phyloP scores from a whole-genome alignment of 2,888 invertebrate species.

The Eudemis profundana region DNA sequence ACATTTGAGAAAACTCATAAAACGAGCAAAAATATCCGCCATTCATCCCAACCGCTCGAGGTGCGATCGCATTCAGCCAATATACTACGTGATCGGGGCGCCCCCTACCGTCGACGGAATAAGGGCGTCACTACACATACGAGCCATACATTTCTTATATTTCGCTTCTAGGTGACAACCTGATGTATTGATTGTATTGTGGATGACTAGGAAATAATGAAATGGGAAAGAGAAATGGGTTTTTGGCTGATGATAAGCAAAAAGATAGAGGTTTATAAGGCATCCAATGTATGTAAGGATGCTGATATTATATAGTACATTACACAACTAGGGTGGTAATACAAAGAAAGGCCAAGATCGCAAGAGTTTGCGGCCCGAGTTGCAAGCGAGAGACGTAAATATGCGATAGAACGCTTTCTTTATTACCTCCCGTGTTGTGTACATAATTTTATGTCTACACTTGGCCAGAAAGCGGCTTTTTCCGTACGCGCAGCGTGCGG shows the following conservation, averaged over 20 bases:
- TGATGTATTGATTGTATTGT: not conserved
- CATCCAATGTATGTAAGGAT: not conserved
- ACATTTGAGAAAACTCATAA: constrained; percentile 2
- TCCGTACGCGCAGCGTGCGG: too few relatives aligned
- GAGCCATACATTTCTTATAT: not conserved
- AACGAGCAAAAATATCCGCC: constrained; percentile 21
- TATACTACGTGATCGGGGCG: constrained; percentile 24
- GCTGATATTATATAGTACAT: too few relatives aligned
- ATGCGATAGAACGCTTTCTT: too few relatives aligned
- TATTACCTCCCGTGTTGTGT: too few relatives aligned
- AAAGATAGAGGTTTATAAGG: not conserved
- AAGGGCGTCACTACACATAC: not conserved
- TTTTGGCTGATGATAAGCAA: not conserved
- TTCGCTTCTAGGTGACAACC: not conserved
- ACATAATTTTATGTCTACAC: too few relatives aligned
- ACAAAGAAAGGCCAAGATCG: too few relatives aligned
- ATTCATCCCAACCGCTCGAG: constrained; percentile 12
- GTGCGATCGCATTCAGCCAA: constrained; percentile 22
- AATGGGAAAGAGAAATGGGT: not conserved
- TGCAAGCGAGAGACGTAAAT: too few relatives aligned
- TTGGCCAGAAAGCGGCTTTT: too few relatives aligned
- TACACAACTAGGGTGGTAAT: too few relatives aligned
- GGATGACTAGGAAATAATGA: constrained; percentile 5
- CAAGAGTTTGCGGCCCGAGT: too few relatives aligned
- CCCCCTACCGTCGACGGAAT: not conserved